Conservation (phyloP, 2,797 vertebrate genomes). For the Sebastes vulpes region DNA sequence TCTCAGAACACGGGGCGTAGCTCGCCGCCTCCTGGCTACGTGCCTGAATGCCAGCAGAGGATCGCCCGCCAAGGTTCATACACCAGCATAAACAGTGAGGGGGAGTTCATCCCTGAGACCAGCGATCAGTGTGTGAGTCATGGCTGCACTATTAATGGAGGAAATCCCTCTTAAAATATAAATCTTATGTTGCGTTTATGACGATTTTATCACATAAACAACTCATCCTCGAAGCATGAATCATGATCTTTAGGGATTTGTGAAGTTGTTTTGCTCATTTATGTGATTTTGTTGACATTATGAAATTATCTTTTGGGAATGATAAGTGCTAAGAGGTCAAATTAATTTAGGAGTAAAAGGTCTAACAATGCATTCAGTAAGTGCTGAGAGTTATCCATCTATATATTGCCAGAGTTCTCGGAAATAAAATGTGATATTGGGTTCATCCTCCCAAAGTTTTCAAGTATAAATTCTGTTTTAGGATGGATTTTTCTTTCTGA, state of each 20-base stretch:
- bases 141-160: neutral
- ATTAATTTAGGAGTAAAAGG: neutral
- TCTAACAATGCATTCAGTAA: neutral
- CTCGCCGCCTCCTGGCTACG: constrained; percentile 96
- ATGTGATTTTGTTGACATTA: neutral
- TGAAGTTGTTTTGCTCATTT: neutral
- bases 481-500: neutral
- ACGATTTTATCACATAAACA: constrained; percentile 6
- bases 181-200: neutral
- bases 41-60: constrained; percentile 95
- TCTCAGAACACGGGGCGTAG: constrained; percentile 96
- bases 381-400: neutral
- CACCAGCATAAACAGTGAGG: constrained; percentile 98
- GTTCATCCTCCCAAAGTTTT: neutral
- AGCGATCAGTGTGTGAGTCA: constrained; percentile 94
- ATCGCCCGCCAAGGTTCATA: constrained; percentile 98
- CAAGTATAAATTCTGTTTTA: neutral
- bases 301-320: neutral
- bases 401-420: neutral
- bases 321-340: neutral
- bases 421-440: neutral
- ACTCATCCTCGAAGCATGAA: neutral
- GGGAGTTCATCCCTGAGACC: constrained; percentile 98
- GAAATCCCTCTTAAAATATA: constrained; percentile 11
- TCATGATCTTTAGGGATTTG: neutral